Evolutionary conservation across 2,888 invertebrate genomes (phyloP), one percentile per base, ranked within the genome.

Genomic region (Troides helena): DNA sequence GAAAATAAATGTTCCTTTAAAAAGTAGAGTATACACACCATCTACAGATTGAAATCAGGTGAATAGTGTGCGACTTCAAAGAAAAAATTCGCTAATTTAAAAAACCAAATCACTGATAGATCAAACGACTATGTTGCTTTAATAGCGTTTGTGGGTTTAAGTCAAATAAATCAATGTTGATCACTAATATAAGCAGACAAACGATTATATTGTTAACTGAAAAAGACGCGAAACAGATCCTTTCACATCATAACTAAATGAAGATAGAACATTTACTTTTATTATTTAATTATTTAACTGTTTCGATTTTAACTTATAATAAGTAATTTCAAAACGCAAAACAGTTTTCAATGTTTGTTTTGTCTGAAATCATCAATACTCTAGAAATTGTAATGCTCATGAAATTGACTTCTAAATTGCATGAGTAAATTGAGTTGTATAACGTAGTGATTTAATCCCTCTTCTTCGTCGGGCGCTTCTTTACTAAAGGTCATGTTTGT

Each of bases 81-180:
- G 69, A 65, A 62, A 65, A 65, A 62, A 56, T 21, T 65, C 65
- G 14, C 7, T 46, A 57, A 57, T 62, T 57, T 25, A 17, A 62
- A 65, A 65, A 65, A 69, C 65, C 56, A 69, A 69, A 65, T 58
- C 69, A 62, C 65, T 64, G 65, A 62, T 64, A 69, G 57, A 69
- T 65, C 60, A 57, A 65, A 65, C 56, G 65, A 65, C 69, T 65
- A 17, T 50, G 39, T 57, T 61, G 61, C 25, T 69, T 62, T 69
- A 61, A 69, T 62, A 65, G 57, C 57, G 58, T 65, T 57, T 62
- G 62, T 39, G 25, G 67, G 39, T 62, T 57, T 58, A 69, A 12
- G 57, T 36, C 57, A 65, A 69, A 65, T 60, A 46, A 62, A 64
- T 63, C 57, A 62, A 30, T 46, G 58, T 64, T 53, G 59, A 39